phyloP scores from a whole-genome alignment of 2,113 vertebrate genomes.

The cat (Felis catus) region F.catus_Fca126_mat1.0 CM031411.1:79319501-79320000 shows the following conservation, averaged over 20 bases:
- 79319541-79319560: not conserved
- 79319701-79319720: not conserved
- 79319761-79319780: conserved; percentile 1
- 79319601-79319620: not conserved
- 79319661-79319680: not conserved
- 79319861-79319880: conserved; percentile 50
- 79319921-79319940: conserved; percentile 17
- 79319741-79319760: not conserved
- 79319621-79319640: conserved; percentile 27
- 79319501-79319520: conserved; percentile 15
- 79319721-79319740: not conserved
- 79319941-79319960: conserved; percentile 53
- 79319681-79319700: not conserved
- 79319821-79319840: conserved; percentile 6
- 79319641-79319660: not conserved
- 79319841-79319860: conserved; percentile 54
- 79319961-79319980: conserved; percentile 29
- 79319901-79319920: conserved; percentile 41
- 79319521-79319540: not conserved
- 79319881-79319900: conserved; percentile 21
- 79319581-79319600: not conserved
- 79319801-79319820: not conserved
- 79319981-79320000: conserved; percentile 55
- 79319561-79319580: not conserved
- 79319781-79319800: not conserved